These are phyloP conservation scores for Labia minor DNA, from an alignment of 2,888 invertebrate genomes.

Conservation along the genomic window DNA sequence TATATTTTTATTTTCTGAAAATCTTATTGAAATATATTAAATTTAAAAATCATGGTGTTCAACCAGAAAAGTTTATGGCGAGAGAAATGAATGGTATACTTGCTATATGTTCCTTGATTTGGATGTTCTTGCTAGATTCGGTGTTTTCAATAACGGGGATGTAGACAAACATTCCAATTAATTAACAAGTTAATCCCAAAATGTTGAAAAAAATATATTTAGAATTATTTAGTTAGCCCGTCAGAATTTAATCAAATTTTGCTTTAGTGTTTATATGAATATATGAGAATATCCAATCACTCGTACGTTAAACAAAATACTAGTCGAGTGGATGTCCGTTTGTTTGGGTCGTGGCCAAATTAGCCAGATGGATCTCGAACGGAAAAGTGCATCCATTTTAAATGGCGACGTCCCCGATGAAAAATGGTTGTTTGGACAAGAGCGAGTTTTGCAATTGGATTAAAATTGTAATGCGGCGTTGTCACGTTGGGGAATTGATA, in stretches of 20 bases:
- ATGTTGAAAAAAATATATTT: no score
- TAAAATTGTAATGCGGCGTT: constrained; percentile 13
- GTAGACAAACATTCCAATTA: no score
- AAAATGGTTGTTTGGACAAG: constrained; percentile 13
- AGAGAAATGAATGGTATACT: no score
- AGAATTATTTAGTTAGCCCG: no score
- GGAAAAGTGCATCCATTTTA: constrained; percentile 13
- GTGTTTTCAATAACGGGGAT: no score
- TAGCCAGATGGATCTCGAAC: constrained; percentile 13
- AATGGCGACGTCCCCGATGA: constrained; percentile 6
- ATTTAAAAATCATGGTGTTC: no score
- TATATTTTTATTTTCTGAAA: no score
- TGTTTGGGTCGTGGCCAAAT: constrained; percentile 5
- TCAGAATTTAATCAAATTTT: background rate
- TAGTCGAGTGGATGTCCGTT: constrained; percentile 3
- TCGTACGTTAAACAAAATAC: constrained; percentile 1
- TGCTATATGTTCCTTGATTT: no score
- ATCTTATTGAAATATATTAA: no score
- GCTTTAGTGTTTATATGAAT: background rate
- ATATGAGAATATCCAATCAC: background rate
- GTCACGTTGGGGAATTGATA: constrained; percentile 13
- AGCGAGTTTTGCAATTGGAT: constrained; percentile 13
- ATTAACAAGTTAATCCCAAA: no score
- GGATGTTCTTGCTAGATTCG: no score
- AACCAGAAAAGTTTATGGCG: no score